phyloP scores from a whole-genome alignment of 2,888 invertebrate species.

The Eupithecia tripunctaria region DNA sequence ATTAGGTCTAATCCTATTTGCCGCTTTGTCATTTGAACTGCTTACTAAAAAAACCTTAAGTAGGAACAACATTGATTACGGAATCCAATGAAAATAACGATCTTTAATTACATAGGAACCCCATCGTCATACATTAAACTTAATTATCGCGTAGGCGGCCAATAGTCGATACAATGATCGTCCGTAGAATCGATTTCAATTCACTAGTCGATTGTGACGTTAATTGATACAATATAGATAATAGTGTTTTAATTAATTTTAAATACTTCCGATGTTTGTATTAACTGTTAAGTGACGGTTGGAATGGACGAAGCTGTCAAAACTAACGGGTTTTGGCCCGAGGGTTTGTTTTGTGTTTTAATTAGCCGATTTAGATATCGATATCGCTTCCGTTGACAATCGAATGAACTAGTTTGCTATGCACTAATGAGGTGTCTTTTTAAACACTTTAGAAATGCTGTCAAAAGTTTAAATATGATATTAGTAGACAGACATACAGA shows the following conservation, averaged over 20 bases:
- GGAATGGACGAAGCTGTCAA: too few species aligned
- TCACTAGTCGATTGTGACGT: constrained; percentile 62
- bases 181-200: constrained; percentile 61
- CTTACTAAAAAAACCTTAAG: neutral
- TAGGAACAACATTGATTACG: constrained; percentile 10
- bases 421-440: constrained; percentile 25
- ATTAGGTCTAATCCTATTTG: neutral
- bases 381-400: constrained; percentile 63
- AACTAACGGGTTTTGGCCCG: constrained; percentile 54
- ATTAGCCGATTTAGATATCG: constrained; percentile 62
- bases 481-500: neutral
- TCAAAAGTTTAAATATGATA: constrained; percentile 12
- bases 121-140: constrained; percentile 45
- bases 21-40: neutral
- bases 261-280: constrained; percentile 59
- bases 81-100: constrained; percentile 51
- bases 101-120: constrained; percentile 48
- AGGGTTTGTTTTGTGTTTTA: constrained; percentile 57
- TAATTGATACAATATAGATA: constrained; percentile 69
- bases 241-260: constrained; percentile 68
- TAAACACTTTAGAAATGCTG: constrained; percentile 11
- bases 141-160: constrained; percentile 62
- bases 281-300: constrained; percentile 52
- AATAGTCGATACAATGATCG: constrained; percentile 55
- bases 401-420: constrained; percentile 37